A percentile compares a stretch with the other conserved stretches of the same genome.
These are phyloP conservation scores for Formica exsecta DNA, from an alignment of 1,140 invertebrate genomes.

Conservation along the genomic window DNA sequence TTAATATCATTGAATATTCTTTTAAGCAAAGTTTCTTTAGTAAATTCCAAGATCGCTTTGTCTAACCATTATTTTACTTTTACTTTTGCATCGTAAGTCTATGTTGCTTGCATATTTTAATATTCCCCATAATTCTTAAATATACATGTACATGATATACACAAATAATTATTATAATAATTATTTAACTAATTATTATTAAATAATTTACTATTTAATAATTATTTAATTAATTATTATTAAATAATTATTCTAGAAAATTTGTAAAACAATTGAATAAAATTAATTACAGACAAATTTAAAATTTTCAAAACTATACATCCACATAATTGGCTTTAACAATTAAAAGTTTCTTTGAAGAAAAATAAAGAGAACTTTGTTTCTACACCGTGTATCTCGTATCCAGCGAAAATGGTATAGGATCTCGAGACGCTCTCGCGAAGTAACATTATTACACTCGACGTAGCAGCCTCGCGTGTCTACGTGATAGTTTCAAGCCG, in stretches of 20 bases:
- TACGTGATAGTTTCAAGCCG: not conserved
- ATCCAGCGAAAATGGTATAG: not conserved
- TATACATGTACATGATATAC: no score
- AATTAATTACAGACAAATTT: not conserved
- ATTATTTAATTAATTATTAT: not conserved
- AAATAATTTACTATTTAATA: not conserved
- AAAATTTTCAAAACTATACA: not conserved
- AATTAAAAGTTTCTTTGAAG: not conserved
- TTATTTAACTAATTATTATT: no score
- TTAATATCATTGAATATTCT: not conserved
- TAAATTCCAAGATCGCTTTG: not conserved
- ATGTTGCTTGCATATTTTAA: not conserved
- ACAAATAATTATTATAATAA: no score
- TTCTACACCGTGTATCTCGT: not conserved
- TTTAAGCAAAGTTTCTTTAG: not conserved
- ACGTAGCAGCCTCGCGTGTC: not conserved
- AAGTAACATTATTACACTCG: constrained; percentile 19
- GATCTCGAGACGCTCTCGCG: not conserved
- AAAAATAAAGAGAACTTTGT: not conserved
- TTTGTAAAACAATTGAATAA: not conserved
- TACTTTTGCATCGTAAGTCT: not conserved
- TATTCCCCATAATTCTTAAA: not conserved
- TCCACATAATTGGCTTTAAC: not conserved
- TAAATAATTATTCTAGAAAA: not conserved
- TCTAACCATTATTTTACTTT: no score